A percentile compares a stretch with the other conserved stretches of the same genome.
Evolutionary conservation across 1,140 invertebrate genomes (phyloP).

Genomic region (Meloidogyne chitwoodi): DNA sequence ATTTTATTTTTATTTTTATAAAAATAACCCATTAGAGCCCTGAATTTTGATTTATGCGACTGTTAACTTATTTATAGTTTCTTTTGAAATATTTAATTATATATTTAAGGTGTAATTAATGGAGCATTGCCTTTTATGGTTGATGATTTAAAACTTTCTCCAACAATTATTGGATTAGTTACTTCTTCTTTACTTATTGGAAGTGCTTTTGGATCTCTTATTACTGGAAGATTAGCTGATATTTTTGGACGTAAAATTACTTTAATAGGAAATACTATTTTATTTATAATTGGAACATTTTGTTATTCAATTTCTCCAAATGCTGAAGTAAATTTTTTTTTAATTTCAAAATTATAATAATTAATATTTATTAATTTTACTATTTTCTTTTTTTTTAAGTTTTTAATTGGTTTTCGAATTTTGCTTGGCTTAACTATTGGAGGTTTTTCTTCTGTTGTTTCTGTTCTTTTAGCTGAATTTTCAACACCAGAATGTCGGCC

Average conservation of each 20-base stretch:
- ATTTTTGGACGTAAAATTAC: constrained; percentile 9
- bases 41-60: too few relatives aligned
- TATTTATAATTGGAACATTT: constrained; percentile 10
- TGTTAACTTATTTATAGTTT: too few relatives aligned
- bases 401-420: background rate
- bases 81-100: too few relatives aligned
- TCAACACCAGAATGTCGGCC: background rate
- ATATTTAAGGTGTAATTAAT: constrained; percentile 11
- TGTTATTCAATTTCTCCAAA: constrained; percentile 14
- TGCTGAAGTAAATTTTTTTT: background rate
- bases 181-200: constrained; percentile 13
- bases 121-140: constrained; percentile 13
- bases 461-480: constrained; percentile 10
- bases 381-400: background rate
- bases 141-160: constrained; percentile 2
- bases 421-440: constrained; percentile 11
- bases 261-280: background rate
- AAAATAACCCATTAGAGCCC: too few relatives aligned
- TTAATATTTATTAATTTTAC: too few relatives aligned
- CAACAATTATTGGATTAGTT: constrained; percentile 6
- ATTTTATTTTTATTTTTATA: too few relatives aligned
- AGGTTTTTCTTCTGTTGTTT: background rate
- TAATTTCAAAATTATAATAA: background rate
- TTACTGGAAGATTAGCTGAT: constrained; percentile 13
- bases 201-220: constrained; percentile 3